phyloP scores from a whole-genome alignment of 1,140 invertebrate species.

The Cardiocondyla obscurior region DNA sequence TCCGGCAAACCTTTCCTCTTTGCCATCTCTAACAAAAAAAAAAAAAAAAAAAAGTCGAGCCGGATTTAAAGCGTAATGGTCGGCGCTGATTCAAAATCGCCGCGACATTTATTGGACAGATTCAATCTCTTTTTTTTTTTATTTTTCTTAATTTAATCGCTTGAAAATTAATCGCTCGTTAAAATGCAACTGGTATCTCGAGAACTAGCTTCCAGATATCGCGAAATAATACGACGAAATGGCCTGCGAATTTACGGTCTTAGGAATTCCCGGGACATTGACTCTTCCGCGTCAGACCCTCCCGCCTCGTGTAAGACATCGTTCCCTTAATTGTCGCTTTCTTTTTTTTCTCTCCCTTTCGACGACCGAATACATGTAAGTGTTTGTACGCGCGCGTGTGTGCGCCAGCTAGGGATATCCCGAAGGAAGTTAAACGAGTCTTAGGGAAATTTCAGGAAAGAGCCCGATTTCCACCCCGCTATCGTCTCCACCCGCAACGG shows the following conservation, averaged over 20 bases:
- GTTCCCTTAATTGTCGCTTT: background rate
- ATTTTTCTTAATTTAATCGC: slow-evolving; percentile 18
- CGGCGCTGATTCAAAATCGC: background rate
- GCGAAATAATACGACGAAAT: background rate
- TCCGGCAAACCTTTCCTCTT: slow-evolving; percentile 1
- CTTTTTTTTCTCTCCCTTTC: background rate
- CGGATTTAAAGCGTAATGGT: slow-evolving; percentile 1
- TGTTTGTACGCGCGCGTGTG: background rate
- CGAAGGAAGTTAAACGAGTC: slow-evolving; percentile 67
- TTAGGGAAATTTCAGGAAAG: slow-evolving; percentile 68
- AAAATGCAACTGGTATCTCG: background rate
- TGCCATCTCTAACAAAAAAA: background rate
- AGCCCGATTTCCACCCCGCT: slow-evolving; percentile 40
- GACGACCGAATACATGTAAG: background rate
- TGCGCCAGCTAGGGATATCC: background rate
- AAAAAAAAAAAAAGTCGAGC: background rate
- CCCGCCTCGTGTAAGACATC: background rate
- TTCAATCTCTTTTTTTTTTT: background rate
- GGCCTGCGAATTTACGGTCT: background rate
- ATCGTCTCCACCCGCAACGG: background rate
- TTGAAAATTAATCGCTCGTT: background rate
- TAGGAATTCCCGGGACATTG: background rate
- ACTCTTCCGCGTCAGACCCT: background rate
- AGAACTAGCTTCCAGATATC: background rate
- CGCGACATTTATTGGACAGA: slow-evolving; percentile 17